These are phyloP conservation scores for Zaprionus obscuricornis DNA, from an alignment of 2,888 invertebrate genomes.

Conservation along the genomic window DNA sequence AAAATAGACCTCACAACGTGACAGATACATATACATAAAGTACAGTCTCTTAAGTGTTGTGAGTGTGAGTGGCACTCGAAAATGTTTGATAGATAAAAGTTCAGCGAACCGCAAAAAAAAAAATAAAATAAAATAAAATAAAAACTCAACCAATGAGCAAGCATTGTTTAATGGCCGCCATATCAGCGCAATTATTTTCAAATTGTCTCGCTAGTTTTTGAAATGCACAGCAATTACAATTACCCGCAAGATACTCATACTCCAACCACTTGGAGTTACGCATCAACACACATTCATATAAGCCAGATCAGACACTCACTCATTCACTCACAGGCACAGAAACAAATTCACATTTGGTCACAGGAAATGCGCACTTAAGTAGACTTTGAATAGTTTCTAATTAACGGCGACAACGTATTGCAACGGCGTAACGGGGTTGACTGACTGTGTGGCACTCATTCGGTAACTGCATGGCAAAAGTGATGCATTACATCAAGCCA, in stretches of 20 bases:
- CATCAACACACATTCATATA: slow-evolving; percentile 60
- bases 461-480: too few species aligned
- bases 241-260: slow-evolving; percentile 57
- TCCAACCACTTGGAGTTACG: slow-evolving; percentile 60
- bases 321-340: slow-evolving; percentile 27
- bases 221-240: slow-evolving; percentile 70
- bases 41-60: slow-evolving; percentile 34
- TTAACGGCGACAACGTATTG: slow-evolving; percentile 70
- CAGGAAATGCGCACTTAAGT: slow-evolving; percentile 75
- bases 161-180: slow-evolving; percentile 64
- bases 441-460: slow-evolving; percentile 26
- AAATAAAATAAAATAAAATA: slow-evolving; percentile 1
- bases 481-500: too few species aligned
- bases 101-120: slow-evolving; percentile 65
- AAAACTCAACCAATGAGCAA: slow-evolving; percentile 56
- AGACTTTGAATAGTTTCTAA: slow-evolving; percentile 76
- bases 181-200: slow-evolving; percentile 74
- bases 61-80: slow-evolving; percentile 42
- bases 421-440: slow-evolving; percentile 66
- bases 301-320: slow-evolving; percentile 30
- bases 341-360: slow-evolving; percentile 25
- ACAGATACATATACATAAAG: background rate
- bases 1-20: slow-evolving; percentile 57
- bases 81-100: slow-evolving; percentile 66
- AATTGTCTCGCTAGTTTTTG: slow-evolving; percentile 74